Conservation (phyloP, 2,888 invertebrate species). For the Hyposoter didymator region DNA sequence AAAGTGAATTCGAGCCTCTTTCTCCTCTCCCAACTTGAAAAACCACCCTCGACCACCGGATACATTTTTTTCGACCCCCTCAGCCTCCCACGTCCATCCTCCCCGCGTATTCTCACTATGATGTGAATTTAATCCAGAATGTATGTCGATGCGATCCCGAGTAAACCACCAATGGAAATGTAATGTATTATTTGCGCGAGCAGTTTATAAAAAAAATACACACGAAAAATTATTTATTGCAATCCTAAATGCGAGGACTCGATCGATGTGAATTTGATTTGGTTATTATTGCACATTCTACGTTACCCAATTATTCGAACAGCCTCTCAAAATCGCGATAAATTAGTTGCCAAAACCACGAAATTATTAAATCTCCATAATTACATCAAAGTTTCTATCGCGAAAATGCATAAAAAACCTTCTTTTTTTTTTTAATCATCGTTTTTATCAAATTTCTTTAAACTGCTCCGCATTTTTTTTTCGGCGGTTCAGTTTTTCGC, state of each 20-base stretch:
- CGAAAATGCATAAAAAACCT: neutral
- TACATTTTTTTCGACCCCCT: constrained; percentile 53
- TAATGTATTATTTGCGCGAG: neutral
- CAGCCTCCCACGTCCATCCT: constrained; percentile 17
- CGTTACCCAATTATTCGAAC: neutral
- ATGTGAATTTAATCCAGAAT: constrained; percentile 82
- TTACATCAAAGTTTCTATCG: neutral
- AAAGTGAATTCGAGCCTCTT: constrained; percentile 46
- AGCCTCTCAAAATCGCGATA: neutral
- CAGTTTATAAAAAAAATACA: neutral
- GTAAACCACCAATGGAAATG: neutral
- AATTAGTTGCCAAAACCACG: neutral
- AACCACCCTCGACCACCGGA: constrained; percentile 56
- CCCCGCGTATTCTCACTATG: constrained; percentile 67
- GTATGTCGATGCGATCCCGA: constrained; percentile 73
- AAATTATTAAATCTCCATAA: neutral
- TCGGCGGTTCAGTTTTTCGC: too few species aligned
- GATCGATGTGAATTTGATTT: neutral
- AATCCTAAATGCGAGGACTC: neutral
- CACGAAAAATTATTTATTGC: neutral
- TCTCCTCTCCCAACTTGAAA: constrained; percentile 46
- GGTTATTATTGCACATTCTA: neutral
- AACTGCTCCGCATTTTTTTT: too few species aligned
- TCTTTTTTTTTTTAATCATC: neutral
- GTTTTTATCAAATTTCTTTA: neutral